phyloP scores from a whole-genome alignment of 1,140 invertebrate genomes.

The Drosophila nannoptera region DNA sequence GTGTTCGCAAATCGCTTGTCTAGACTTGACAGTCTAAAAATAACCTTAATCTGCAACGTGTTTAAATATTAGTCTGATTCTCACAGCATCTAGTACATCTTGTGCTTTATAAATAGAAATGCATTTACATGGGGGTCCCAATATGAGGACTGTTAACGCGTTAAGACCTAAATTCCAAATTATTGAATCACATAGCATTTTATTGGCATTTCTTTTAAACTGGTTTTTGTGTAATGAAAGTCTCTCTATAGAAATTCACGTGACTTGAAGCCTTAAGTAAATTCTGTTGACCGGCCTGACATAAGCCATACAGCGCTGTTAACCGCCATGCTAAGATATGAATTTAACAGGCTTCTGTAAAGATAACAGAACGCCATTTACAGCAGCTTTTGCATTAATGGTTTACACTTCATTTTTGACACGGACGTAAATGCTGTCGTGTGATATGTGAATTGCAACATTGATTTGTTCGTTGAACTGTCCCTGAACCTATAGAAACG shows the following conservation, averaged over 20 bases:
- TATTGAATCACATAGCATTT: background rate
- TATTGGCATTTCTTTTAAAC: too few relatives aligned
- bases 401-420: background rate
- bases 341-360: background rate
- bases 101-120: constrained; percentile 7
- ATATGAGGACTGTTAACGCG: background rate
- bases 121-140: constrained; percentile 6
- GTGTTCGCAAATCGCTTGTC: constrained; percentile 12
- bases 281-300: too few relatives aligned
- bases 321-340: background rate
- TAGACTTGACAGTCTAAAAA: constrained; percentile 27
- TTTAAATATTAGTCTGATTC: constrained; percentile 20
- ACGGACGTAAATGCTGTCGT: background rate
- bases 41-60: constrained; percentile 4
- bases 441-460: background rate
- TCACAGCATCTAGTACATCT: constrained; percentile 19
- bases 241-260: too few relatives aligned
- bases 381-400: background rate
- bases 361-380: background rate
- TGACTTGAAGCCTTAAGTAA: too few relatives aligned
- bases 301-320: background rate
- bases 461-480: background rate
- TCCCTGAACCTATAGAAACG: constrained; percentile 1
- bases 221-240: too few relatives aligned
- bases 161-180: background rate